Evolutionary conservation across 2,888 invertebrate species (phyloP), one percentile per base, ranked within the genome.

Genomic region (Eupithecia centaureata): DNA sequence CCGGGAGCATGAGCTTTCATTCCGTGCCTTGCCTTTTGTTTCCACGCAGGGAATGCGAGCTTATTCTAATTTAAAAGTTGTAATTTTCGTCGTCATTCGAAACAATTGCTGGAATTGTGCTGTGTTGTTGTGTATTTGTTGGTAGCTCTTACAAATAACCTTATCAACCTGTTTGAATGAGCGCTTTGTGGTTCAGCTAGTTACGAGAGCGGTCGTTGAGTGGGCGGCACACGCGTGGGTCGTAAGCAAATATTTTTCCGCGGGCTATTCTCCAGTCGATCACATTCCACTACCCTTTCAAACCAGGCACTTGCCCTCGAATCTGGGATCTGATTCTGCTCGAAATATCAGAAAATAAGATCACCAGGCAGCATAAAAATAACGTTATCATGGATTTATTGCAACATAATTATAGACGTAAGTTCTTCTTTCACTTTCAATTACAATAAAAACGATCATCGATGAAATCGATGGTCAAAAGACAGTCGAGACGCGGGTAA

Each of bases 201-300:
- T 2, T 18, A 42, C 18, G 10, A 42, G 18, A 22, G 18, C 18
- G 18, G 8, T n/a, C n/a, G n/a, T n/a, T n/a, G n/a, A n/a, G n/a
- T 42, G 18, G 27, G 13, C 27, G 22, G 3, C 18, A 60, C 18
- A 5, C 15, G 30, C n/a, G 32, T 22, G 7, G 42, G 28, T 54
- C 62, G 38, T 18, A 25, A 60, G 18, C 33, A 42, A 65, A 72
- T 61, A 70, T 71, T 72, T 52, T 62, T 57, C 63, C 33, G 35
- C 15, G 54, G 22, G 35, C 25, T 30, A 74, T 72, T 69, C 61
- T 63, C 27, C 61, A 71, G 68, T 67, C 65, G 64, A 72, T 68
- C 56, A 61, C 42, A 63, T 47, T 18, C 47, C 59, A 7, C 35
- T 62, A 70, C 70, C 64, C 64, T 68, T 72, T 67, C 51, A 54